A percentile compares a stretch with the other conserved stretches of the same genome.
Evolutionary conservation across 2,797 vertebrate genomes (phyloP).

Genomic region (Neoniphon sammara): DNA sequence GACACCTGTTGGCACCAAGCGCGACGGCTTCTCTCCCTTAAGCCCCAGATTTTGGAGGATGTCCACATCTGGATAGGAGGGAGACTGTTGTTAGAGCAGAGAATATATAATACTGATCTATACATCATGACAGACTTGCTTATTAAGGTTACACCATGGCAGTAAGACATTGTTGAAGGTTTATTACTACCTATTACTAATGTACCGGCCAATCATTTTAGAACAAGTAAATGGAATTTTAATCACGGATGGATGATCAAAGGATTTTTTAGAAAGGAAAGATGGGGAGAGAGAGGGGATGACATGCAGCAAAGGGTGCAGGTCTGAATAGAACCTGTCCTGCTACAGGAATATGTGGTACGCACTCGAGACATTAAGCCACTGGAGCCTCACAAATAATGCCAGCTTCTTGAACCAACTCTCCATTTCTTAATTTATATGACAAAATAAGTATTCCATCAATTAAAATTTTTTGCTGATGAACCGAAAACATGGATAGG

Average conservation of each 20-base stretch:
- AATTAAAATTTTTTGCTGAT: neutral
- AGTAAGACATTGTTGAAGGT: neutral
- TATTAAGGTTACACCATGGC: slow-evolving; percentile 9
- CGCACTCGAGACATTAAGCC: no score
- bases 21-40: slow-evolving; percentile 89
- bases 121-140: slow-evolving; percentile 13
- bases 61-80: slow-evolving; percentile 90
- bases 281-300: no score
- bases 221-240: no score
- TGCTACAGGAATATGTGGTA: no score
- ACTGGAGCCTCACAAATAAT: no score
- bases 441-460: neutral
- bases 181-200: neutral
- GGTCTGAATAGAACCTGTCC: no score
- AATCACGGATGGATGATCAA: no score
- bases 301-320: no score
- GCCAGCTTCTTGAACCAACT: no score
- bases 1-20: slow-evolving; percentile 87
- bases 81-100: slow-evolving; percentile 50
- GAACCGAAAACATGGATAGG: neutral
- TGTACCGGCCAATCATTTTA: no score
- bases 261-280: no score
- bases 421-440: no score
- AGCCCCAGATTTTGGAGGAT: slow-evolving; percentile 96
- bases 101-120: slow-evolving; percentile 2